Evolutionary conservation across 2,797 vertebrate species (phyloP), one percentile per base, ranked within the genome.

Genomic region (Takifugu ocellatus): DNA sequence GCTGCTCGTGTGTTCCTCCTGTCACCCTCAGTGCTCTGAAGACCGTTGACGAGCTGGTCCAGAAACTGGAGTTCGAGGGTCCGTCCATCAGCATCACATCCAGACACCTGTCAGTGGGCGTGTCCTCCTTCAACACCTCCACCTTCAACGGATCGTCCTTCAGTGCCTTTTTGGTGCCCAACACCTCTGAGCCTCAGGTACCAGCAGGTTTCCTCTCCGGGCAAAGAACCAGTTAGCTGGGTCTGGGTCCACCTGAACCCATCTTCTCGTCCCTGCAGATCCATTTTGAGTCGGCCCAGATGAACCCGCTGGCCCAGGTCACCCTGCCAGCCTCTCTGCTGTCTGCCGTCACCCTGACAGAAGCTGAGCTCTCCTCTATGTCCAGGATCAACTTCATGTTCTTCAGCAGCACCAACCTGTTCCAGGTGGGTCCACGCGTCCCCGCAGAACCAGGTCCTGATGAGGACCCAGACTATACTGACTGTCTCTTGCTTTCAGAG

Each of bases 341-440:
- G 66, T 86, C 85, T 50, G 88, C 87, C 46, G 78, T 91, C 83
- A 92, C 89, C 63, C 78, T 88, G 61, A 88, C 85, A 8, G 90
- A 94, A 2, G 72, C 84, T 12, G 86, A 90, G 45, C 42, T 78
- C 24, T 77, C 29, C 10, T 61, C 67, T 46, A 52, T 93, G 68
- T 94, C 92, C 82, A 92, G 97, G 82, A 94, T 94, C 83, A 94
- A 94, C 59, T 98, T 98, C 84, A 92, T 96, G 78, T 99, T 99
- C 91, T 98, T 98, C 87, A 94, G 90, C 81, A 97, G 90, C 88
- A 93, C 91, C 14, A 95, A 91, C 55, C 91, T 99, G 58, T 99
- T 99, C 71, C 93, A 94, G 92, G 97, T 94, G 62, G 84, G 82
- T 33, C 33, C 12, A 0, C 1, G 6, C 14, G 82, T 33, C 33